Conservation (phyloP, 2,113 vertebrate genomes). For the Ellobius talpinus region DNA sequence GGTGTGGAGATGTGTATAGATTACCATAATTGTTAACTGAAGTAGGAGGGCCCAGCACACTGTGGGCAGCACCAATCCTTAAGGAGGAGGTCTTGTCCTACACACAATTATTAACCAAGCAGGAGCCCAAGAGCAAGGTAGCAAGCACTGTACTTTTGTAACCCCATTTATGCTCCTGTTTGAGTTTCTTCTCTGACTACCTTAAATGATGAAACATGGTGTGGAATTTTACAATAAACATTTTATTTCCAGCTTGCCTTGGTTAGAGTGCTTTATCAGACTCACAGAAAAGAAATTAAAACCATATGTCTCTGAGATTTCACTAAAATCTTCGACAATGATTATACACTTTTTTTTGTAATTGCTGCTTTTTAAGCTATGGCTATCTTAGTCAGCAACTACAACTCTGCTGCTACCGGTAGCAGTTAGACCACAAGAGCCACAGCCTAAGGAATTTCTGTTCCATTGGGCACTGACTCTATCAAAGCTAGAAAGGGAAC, state of each 20-base stretch:
- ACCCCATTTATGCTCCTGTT: not conserved
- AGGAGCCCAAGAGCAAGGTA: not conserved
- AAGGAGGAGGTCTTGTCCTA: accelerated
- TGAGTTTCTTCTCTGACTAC: not conserved
- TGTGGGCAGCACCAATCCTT: not conserved
- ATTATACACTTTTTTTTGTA: not conserved
- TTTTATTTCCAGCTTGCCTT: not conserved
- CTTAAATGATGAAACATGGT: not conserved
- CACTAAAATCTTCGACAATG: not conserved
- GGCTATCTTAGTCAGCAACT: no score
- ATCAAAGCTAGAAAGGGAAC: no score
- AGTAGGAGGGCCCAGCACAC: no score
- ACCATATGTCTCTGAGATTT: not conserved
- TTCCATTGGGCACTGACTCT: no score
- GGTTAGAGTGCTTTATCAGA: not conserved
- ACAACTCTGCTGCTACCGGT: no score
- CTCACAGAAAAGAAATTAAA: not conserved
- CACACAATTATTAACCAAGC: not conserved
- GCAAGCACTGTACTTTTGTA: not conserved
- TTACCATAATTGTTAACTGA: no score
- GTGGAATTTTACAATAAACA: not conserved
- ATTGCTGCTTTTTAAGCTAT: no score
- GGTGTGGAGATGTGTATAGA: not conserved
- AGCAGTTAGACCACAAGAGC: no score
- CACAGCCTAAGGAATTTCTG: no score